Evolutionary conservation across 2,113 vertebrate species (phyloP), one percentile per base, ranked within the genome.

Genomic region (Zosterops borbonicus): DNA sequence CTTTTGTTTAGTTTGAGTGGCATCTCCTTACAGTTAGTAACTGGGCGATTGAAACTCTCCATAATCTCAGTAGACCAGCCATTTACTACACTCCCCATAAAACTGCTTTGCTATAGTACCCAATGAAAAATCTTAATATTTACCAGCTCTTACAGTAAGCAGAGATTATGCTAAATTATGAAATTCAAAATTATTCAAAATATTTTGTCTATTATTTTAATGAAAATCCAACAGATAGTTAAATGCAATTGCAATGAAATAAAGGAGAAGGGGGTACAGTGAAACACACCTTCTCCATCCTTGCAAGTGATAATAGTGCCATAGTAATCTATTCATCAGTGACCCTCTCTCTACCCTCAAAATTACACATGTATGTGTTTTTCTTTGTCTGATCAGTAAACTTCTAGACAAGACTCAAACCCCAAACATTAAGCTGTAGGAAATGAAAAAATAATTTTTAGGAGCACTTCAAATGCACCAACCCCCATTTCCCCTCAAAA

Each of bases 341-440:
- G 28, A 58, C 11, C 9, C 7, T 50, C 56, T 68, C 16, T 75
- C 22, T 68, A 37, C 20, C 20, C 20, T 85, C 3, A 4, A 60
- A 91, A 83, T 62, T 83, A 60, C 46, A 44, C 10, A 15, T 56
- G 53, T 75, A 64, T 74, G 86, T 91, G 44, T 44, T 86, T 87
- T 84, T 90, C 33, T 91, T 96, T 93, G 84, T 84, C 68, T 91
- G 60, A 94, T 89, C 74, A 88, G 69, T 88, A 97, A 96, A 96
- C 62, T 90, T 91, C 62, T 88, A 96, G 97, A 82, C 59, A 92
- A 37, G 60, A 50, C 9, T 92, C 76, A 67, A 86, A 33, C 8
- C 4, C 9, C 12, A 39, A 75, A 7, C 15, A 68, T 68, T 89
- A 90, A 89, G 74, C 33, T 68, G 73, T 87, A 88, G 33, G 33